Percentiles rank a stretch among this genome's conserved stretches.
These are phyloP conservation scores for Microctenopoma stevenorrisi DNA, from an alignment of 2,797 vertebrate species.

Conservation along the genomic window DNA sequence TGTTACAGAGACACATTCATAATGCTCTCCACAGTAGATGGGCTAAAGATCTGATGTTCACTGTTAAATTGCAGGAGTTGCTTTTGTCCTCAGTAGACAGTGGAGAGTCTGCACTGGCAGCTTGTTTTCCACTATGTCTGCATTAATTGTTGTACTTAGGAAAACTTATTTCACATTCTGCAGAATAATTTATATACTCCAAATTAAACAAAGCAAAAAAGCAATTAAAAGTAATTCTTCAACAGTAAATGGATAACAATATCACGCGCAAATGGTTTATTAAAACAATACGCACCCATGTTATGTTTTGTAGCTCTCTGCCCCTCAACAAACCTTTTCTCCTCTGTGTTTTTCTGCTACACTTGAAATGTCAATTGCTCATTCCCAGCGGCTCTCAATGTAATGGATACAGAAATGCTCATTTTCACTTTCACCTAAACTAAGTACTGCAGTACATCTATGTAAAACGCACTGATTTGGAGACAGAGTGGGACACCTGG, in stretches of 20 bases:
- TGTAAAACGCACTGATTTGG: slow-evolving; percentile 36
- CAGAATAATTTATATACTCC: background rate
- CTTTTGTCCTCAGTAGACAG: slow-evolving; percentile 19
- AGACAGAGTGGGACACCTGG: slow-evolving; percentile 31
- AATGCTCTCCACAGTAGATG: slow-evolving; percentile 1
- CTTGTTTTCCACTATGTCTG: slow-evolving; percentile 4
- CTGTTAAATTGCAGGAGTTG: slow-evolving; percentile 15
- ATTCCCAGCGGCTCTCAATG: slow-evolving; percentile 23
- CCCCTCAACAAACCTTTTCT: slow-evolving; percentile 8
- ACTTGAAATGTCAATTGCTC: slow-evolving; percentile 44
- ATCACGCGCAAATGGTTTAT: background rate
- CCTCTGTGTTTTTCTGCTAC: slow-evolving; percentile 41
- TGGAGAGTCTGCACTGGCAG: background rate
- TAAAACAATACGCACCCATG: slow-evolving; percentile 14
- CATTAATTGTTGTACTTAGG: slow-evolving; percentile 2
- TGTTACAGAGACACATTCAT: slow-evolving; percentile 1
- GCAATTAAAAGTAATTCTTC: background rate
- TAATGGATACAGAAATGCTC: slow-evolving; percentile 41
- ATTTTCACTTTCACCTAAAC: slow-evolving; percentile 40
- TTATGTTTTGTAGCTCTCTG: slow-evolving; percentile 15
- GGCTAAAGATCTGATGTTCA: slow-evolving; percentile 4
- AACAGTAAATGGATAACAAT: slow-evolving; percentile 1
- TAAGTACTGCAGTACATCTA: slow-evolving; percentile 30
- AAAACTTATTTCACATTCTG: background rate
- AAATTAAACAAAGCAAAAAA: slow-evolving; percentile 6